Conservation (phyloP, 1,140 invertebrate species). For the Achatina immaculata region DNA sequence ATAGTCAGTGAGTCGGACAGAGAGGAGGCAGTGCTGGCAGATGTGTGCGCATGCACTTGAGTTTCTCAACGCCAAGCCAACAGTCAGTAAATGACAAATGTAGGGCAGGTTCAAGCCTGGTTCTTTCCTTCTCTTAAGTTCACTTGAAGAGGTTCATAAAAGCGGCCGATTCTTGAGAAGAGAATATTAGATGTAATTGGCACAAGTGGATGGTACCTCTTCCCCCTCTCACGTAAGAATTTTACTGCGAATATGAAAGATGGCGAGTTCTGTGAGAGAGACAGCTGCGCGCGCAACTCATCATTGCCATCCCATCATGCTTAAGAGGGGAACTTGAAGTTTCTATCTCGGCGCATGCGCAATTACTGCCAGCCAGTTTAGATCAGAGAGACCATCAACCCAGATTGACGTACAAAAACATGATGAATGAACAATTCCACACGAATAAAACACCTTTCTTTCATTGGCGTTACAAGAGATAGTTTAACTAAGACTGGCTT, state of each 20-base stretch:
- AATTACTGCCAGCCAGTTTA: conserved; percentile 32
- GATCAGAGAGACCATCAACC: conserved; percentile 11
- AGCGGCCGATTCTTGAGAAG: not conserved
- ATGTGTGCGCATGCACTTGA: not conserved
- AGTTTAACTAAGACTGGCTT: not conserved
- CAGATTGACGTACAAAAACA: not conserved
- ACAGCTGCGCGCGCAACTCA: conserved; percentile 31
- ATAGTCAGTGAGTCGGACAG: too few relatives aligned
- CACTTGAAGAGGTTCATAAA: not conserved
- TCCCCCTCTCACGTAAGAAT: not conserved
- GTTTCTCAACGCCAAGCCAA: not conserved
- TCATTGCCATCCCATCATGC: conserved; percentile 28
- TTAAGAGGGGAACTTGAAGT: conserved; percentile 17
- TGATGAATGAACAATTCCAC: conserved; percentile 4
- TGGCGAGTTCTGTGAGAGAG: not conserved
- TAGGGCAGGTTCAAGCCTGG: not conserved
- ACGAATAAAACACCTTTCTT: not conserved
- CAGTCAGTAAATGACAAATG: not conserved
- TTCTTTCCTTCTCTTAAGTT: not conserved
- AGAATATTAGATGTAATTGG: conserved; percentile 19
- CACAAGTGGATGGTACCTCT: conserved; percentile 27
- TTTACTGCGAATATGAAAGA: conserved; percentile 30
- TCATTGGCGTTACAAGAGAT: conserved; percentile 12
- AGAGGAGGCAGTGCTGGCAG: too few relatives aligned
- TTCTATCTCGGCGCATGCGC: conserved; percentile 25